Evolutionary conservation across 2,113 vertebrate species (phyloP), one percentile per base, ranked within the genome.

Genomic region (Polypterus senegalus): DNA sequence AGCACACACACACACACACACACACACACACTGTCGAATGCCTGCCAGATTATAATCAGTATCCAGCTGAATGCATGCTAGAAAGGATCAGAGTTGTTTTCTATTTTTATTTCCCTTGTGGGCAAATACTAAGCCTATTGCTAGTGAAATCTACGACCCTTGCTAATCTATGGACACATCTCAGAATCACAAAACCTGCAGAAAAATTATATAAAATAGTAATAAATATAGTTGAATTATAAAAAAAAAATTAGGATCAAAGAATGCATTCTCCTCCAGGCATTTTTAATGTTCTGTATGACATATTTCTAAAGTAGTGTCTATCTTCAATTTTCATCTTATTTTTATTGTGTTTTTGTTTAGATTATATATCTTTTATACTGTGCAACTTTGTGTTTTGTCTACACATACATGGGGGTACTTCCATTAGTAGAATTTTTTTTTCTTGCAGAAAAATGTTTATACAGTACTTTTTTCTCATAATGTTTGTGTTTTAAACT

Each of bases 1-100:
- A 74, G 79, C 74, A 56, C 63, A 75, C 71, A 83, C 68, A 73
- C 79, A 81, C 78, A 81, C 79, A 85, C 79, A 81, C 70, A 68
- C 81, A 85, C 79, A 73, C 77, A 76, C 80, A 75, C 69, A 74
- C 72, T 72, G 69, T 75, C 73, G 74, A 79, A 71, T 63, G 69
- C 54, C 57, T 70, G 76, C 77, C 74, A 75, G 72, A 64, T 64
- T 71, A 65, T 65, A 70, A 69, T 78, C 71, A 52, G 64, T 70
- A 59, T 74, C 76, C 59, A 7, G 69, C 62, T 59, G 62, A 57
- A 70, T 61, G 65, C 64, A 63, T 68, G 49, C 57, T 71, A 77
- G 69, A 62, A 71, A 75, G 69, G 71, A 78, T 76, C 70, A 72
- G 73, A 78, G 71, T 76, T 76, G 60, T 71, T 77, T 69, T 67